Evolutionary conservation across 2,888 invertebrate genomes (phyloP), one percentile per base, ranked within the genome.

Genomic region (Acanthosepion lycidas): DNA sequence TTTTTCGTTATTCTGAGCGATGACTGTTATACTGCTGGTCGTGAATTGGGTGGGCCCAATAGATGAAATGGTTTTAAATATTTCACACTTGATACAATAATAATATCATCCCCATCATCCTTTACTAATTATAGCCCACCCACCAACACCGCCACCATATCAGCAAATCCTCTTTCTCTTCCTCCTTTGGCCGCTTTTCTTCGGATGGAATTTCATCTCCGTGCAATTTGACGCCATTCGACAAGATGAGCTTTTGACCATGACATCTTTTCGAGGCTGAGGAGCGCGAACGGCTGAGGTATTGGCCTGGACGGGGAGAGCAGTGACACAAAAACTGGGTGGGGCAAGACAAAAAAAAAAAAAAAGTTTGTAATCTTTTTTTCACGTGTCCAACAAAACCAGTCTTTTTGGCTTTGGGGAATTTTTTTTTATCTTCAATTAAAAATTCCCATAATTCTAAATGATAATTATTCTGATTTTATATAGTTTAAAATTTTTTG

Each of bases 141-240:
- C n/a, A 12, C 78, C n/a, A 15, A 9, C 78, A 78, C 78, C 78
- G 9, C 33, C 78, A 33, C n/a, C n/a, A 78, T 12, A n/a, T n/a
- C n/a, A 15, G n/a, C n/a, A 78, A n/a, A 78, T n/a, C 78, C n/a
- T n/a, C 6, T 15, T 5, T 12, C 78, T n/a, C 15, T 2, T 23
- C 78, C 78, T 5, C 6, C 78, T 59, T 59, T 23, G 59, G 59
- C 59, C 59, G 59, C 59, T 23, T 59, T 59, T 59, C 26, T 59
- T 33, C n/a, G 78, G 78, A 78, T 78, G 78, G 78, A 78, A 78
- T 78, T 78, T 78, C 78, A 78, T 78, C 78, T 78, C 78, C 3
- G 78, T 78, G 78, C 78, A 78, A 78, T 78, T 78, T 78, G 78
- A 78, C 78, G 78, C 78, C 78, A 78, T 78, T 78, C n/a, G 78